Evolutionary conservation across 2,888 invertebrate genomes (phyloP), one percentile per base, ranked within the genome.

Genomic region (Temnothorax unifasciatus): DNA sequence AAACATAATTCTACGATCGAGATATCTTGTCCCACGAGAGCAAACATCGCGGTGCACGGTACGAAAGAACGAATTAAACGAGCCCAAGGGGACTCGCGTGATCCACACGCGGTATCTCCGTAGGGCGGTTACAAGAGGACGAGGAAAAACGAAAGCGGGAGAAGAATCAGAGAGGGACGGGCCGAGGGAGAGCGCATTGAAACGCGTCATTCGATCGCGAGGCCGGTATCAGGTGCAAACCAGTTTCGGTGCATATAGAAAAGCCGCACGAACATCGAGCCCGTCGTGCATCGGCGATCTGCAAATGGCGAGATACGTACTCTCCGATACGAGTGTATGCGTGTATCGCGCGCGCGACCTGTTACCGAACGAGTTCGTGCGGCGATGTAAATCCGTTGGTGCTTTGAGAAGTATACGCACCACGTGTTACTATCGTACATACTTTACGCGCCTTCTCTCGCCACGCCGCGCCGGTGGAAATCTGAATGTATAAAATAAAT

Each of bases 221-320:
- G 90, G 88, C 89, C 87, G 92, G 94, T 94, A 94, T 94, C 94
- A 94, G 94, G 94, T 94, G 94, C 94, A 94, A 94, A 94, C 94
- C 94, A 93, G 94, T 94, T 94, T 93, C 90, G 87, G 87, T 91
- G 90, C 90, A 90, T 90, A 86, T 57, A 83, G 85, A 81, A 87
- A 86, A 83, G 85, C 83, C 82, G 86, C 85, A 82, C 84, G 87
- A 88, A 89, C 88, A 29, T 29, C 29, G 34, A 34, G 34, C 34
- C 79, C 47, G 52, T 74, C 52, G 66, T 75, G 87, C 91, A 90
- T 82, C 89, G 82, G 84, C 84, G 87, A 92, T 92, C 91, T 90
- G 90, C 92, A 90, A 92, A 92, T 91, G 91, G 91, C 91, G 87
- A 91, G 87, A 91, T 91, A 90, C 88, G 88, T 91, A 91, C 91